These are phyloP conservation scores for Nephrotoma flavescens DNA, from an alignment of 2,888 invertebrate species.

Conservation along the genomic window DNA sequence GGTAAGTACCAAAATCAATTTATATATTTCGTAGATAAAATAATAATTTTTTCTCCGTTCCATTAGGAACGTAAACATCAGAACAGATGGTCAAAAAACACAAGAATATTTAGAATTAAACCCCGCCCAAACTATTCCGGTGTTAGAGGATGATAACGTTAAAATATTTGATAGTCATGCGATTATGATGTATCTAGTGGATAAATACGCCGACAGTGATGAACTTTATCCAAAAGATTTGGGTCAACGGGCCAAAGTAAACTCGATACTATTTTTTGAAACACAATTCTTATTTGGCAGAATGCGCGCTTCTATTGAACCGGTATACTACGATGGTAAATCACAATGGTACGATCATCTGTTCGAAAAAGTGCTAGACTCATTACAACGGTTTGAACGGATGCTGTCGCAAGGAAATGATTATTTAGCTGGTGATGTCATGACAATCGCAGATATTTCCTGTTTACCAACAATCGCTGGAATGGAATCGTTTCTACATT, in stretches of 20 bases:
- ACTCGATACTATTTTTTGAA: conserved; percentile 34
- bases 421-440: neutral
- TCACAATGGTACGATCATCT: conserved; percentile 5
- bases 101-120: conserved; percentile 26
- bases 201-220: conserved; percentile 33
- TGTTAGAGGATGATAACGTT: conserved; percentile 33
- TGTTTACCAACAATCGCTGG: neutral
- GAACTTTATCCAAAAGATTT: conserved; percentile 36
- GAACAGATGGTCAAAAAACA: neutral
- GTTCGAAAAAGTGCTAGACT: neutral
- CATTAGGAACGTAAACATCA: neutral
- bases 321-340: conserved; percentile 9
- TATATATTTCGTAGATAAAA: neutral
- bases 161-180: conserved; percentile 28
- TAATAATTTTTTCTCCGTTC: conserved; percentile 21
- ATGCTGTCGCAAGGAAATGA: neutral
- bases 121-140: conserved; percentile 35
- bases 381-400: neutral
- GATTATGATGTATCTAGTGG: conserved; percentile 28
- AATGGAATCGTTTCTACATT: neutral
- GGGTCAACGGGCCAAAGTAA: conserved; percentile 28
- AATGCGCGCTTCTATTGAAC: conserved; percentile 24
- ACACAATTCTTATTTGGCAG: conserved; percentile 28
- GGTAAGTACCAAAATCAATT: conserved; percentile 4
- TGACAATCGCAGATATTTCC: neutral